These are phyloP conservation scores for Brachyopa scutellaris DNA, from an alignment of 2,888 invertebrate genomes.

Conservation along the genomic window DNA sequence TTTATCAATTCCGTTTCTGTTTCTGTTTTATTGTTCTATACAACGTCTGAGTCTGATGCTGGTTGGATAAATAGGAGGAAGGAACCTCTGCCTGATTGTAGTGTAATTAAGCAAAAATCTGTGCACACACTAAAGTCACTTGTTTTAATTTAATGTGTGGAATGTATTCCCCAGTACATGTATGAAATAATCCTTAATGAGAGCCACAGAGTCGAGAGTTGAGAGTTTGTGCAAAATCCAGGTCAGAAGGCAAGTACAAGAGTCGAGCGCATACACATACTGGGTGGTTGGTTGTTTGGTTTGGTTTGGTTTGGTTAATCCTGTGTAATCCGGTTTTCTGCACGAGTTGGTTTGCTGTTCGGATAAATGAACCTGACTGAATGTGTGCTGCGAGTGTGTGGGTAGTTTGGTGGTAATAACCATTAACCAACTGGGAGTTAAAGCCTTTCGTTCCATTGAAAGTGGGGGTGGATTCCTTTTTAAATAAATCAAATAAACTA, in stretches of 20 bases:
- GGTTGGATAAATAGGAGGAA: slow-evolving; percentile 26
- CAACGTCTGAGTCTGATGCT: slow-evolving; percentile 26
- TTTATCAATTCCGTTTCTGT: slow-evolving; percentile 42
- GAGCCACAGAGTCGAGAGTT: not conserved
- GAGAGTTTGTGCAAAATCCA: slow-evolving; percentile 29
- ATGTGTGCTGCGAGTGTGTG: not conserved
- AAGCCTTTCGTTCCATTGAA: slow-evolving; percentile 38
- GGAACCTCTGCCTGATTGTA: slow-evolving; percentile 6
- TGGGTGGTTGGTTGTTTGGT: no score
- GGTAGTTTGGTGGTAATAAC: not conserved
- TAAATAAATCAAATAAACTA: not conserved
- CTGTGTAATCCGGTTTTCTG: slow-evolving; percentile 69
- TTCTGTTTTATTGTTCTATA: not conserved
- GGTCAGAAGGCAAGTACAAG: slow-evolving; percentile 65
- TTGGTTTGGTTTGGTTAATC: no score
- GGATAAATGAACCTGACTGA: slow-evolving; percentile 45
- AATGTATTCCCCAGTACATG: not conserved
- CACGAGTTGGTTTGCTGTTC: slow-evolving; percentile 28
- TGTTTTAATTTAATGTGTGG: not conserved
- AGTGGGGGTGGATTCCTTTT: slow-evolving; percentile 2
- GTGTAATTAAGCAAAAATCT: slow-evolving; percentile 56
- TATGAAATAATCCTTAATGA: slow-evolving; percentile 39
- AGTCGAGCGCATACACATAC: no score
- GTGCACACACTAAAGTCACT: slow-evolving; percentile 30
- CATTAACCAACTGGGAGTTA: slow-evolving; percentile 43